These are phyloP conservation scores for Metopolophium dirhodum DNA, from an alignment of 1,140 invertebrate genomes.

Conservation along the genomic window DNA sequence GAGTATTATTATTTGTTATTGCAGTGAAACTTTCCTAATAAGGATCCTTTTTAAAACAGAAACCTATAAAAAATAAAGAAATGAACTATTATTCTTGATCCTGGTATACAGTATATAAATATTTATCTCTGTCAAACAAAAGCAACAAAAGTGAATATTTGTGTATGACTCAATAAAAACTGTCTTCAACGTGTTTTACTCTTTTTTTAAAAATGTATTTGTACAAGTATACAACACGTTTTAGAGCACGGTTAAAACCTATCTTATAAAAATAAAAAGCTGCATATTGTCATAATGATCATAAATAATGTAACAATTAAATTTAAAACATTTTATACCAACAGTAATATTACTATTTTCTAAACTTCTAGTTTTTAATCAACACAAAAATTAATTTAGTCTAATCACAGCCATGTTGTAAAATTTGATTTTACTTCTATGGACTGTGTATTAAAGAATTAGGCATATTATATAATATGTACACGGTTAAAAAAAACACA, in stretches of 20 bases:
- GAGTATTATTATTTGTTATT: too few species aligned
- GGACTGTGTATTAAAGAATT: not conserved
- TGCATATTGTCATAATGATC: not conserved
- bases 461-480: not conserved
- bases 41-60: too few species aligned
- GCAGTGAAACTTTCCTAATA: too few species aligned
- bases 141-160: too few species aligned
- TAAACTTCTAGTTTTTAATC: too few species aligned
- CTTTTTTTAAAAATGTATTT: too few species aligned
- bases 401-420: not conserved
- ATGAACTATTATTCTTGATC: too few species aligned
- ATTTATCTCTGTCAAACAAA: too few species aligned
- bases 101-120: too few species aligned
- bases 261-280: not conserved
- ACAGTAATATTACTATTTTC: not conserved
- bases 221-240: not conserved
- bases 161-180: too few species aligned
- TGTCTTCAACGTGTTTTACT: too few species aligned
- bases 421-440: not conserved
- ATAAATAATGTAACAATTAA: not conserved
- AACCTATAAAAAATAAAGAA: too few species aligned
- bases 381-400: not conserved
- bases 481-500: not conserved
- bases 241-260: not conserved
- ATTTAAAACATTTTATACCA: not conserved